Evolutionary conservation across 35 echinoderm and acorn worm genomes (phyloP).

Genomic region (Ophioderma brevispina): DNA sequence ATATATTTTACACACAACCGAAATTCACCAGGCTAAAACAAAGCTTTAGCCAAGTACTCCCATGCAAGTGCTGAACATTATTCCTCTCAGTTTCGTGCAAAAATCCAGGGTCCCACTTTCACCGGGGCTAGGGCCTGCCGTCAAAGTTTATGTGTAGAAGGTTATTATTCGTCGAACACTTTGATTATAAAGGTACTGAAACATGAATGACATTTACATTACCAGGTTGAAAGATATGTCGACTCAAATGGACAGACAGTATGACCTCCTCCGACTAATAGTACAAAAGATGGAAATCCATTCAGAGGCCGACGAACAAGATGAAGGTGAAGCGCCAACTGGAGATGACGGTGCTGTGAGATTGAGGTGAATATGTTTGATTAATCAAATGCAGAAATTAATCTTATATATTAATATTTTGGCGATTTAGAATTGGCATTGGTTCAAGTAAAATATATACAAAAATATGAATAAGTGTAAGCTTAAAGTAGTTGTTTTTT

Average conservation of each 20-base stretch:
- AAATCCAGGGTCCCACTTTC: not conserved
- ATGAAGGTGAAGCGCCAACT: conserved; percentile 72
- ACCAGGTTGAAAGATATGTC: no score
- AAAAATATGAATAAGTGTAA: not conserved
- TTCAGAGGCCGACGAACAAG: conserved; percentile 86
- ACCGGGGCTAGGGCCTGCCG: no score
- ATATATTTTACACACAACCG: no score
- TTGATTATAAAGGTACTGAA: no score
- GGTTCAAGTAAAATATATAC: not conserved
- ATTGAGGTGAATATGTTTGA: not conserved
- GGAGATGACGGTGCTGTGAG: not conserved
- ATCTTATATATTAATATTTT: not conserved
- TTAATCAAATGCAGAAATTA: not conserved
- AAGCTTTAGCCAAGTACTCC: no score
- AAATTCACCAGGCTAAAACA: no score
- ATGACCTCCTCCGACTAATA: conserved; percentile 84
- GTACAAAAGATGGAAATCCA: conserved; percentile 98
- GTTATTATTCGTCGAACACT: no score
- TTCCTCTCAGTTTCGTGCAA: no score
- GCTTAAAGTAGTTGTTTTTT: not conserved
- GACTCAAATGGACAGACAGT: conserved; percentile 76
- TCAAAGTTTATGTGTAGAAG: no score
- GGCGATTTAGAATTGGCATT: not conserved
- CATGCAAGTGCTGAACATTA: no score
- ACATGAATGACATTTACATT: no score